Evolutionary conservation across 1,140 invertebrate genomes (phyloP).

Genomic region (Philotrypesis tridentata): DNA sequence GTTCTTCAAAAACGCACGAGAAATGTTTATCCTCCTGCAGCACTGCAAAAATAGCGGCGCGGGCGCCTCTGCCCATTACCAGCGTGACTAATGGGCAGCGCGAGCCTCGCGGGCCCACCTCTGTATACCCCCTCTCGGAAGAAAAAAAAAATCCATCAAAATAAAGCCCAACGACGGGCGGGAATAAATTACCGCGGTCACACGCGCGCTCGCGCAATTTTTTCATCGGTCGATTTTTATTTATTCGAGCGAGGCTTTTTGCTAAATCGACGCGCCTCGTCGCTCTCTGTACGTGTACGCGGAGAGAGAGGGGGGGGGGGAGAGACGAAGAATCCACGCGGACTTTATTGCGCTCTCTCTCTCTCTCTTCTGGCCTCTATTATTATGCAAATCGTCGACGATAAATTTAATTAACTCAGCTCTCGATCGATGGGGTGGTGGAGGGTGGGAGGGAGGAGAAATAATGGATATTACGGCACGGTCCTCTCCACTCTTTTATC

Average conservation of each 20-base stretch:
- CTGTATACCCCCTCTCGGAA: neutral
- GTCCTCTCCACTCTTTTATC: neutral
- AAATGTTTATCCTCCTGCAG: no score
- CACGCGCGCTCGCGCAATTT: neutral
- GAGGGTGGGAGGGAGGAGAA: neutral
- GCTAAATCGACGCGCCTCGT: neutral
- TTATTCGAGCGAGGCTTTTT: neutral
- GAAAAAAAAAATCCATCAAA: slow-evolving; percentile 27
- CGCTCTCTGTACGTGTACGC: no score
- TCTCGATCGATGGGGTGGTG: neutral
- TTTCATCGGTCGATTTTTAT: slow-evolving; percentile 11
- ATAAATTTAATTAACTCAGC: slow-evolving; percentile 4
- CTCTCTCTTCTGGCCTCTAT: neutral
- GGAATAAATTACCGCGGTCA: neutral
- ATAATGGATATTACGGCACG: neutral
- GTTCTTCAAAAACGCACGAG: no score
- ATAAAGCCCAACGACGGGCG: neutral
- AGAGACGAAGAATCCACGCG: neutral
- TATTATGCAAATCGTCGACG: neutral
- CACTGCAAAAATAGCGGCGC: no score
- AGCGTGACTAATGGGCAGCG: neutral
- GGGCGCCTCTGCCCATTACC: neutral
- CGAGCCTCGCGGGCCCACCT: neutral
- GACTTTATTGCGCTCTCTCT: neutral
- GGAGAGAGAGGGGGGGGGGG: no score